These are phyloP conservation scores for Argyresthia goedartella DNA, from an alignment of 2,888 invertebrate species.

Conservation along the genomic window DNA sequence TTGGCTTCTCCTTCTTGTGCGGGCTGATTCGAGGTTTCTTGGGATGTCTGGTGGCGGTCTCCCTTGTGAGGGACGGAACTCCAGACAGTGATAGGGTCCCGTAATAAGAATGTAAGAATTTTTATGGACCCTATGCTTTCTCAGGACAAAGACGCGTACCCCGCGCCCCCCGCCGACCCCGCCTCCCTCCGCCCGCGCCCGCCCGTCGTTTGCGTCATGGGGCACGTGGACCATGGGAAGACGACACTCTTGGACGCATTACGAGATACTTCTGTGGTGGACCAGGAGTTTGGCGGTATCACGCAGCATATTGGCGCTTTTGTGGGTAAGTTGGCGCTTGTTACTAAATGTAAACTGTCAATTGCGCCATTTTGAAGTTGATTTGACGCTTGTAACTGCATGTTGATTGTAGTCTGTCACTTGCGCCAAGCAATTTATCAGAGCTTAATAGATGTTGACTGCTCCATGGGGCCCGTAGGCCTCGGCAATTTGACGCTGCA, in stretches of 20 bases:
- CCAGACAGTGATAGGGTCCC: too few species aligned
- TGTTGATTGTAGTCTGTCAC: too few species aligned
- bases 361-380: too few species aligned
- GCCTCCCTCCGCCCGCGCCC: constrained; percentile 80
- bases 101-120: too few species aligned
- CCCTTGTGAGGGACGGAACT: too few species aligned
- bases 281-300: constrained; percentile 96
- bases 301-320: constrained; percentile 99
- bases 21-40: too few species aligned
- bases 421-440: too few species aligned
- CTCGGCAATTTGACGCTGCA: constrained; percentile 98
- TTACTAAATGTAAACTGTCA: too few species aligned
- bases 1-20: too few species aligned
- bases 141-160: constrained; percentile 66
- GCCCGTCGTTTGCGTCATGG: constrained; percentile 98
- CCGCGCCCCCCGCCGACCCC: constrained; percentile 75
- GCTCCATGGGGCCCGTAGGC: constrained; percentile 99
- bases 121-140: neutral
- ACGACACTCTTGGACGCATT: constrained; percentile 94
- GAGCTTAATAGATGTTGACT: too few species aligned
- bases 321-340: constrained; percentile 73
- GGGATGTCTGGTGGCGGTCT: too few species aligned
- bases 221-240: constrained; percentile 99
- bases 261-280: constrained; percentile 87
- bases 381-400: too few species aligned